These are phyloP conservation scores for Acipenser oxyrinchus DNA, from an alignment of 2,797 vertebrate species.

Conservation along the genomic window DNA sequence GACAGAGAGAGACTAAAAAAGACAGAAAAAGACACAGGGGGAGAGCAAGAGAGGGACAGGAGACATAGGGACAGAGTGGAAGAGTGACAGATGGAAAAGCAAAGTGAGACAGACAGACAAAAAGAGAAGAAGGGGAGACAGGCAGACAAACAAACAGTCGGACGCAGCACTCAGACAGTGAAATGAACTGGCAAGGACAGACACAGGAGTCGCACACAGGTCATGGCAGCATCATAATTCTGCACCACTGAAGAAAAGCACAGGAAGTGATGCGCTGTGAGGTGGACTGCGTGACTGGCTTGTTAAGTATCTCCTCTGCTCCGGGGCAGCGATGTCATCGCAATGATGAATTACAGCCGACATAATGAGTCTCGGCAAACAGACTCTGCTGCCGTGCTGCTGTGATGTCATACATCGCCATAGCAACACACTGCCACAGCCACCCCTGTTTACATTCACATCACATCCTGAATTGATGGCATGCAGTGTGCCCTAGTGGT, in stretches of 20 bases:
- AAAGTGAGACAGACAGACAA: constrained; percentile 33
- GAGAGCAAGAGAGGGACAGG: constrained; percentile 33
- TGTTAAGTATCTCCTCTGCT: too few relatives aligned
- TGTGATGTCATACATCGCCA: constrained; percentile 48
- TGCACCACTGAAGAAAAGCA: too few relatives aligned
- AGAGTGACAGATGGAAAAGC: constrained; percentile 54
- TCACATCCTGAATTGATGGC: constrained; percentile 4
- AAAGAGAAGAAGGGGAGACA: constrained; percentile 21
- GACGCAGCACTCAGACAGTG: too few relatives aligned
- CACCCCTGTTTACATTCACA: constrained; percentile 2
- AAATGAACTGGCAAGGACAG: too few relatives aligned
- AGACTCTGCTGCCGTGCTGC: constrained; percentile 26
- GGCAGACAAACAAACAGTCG: background rate
- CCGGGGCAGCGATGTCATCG: constrained; percentile 1
- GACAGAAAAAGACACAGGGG: constrained; percentile 26
- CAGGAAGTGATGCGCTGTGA: too few relatives aligned
- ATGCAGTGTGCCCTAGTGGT: constrained; percentile 10
- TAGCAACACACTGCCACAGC: constrained; percentile 38
- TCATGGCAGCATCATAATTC: too few relatives aligned
- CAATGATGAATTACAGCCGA: constrained; percentile 34
- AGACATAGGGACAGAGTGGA: constrained; percentile 52
- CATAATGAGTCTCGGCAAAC: constrained; percentile 44
- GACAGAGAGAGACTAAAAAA: constrained; percentile 9
- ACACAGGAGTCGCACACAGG: too few relatives aligned
- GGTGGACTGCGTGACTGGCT: too few relatives aligned